Conservation (phyloP, 2,113 vertebrate species). For the Xiphorhynchus elegans region DNA sequence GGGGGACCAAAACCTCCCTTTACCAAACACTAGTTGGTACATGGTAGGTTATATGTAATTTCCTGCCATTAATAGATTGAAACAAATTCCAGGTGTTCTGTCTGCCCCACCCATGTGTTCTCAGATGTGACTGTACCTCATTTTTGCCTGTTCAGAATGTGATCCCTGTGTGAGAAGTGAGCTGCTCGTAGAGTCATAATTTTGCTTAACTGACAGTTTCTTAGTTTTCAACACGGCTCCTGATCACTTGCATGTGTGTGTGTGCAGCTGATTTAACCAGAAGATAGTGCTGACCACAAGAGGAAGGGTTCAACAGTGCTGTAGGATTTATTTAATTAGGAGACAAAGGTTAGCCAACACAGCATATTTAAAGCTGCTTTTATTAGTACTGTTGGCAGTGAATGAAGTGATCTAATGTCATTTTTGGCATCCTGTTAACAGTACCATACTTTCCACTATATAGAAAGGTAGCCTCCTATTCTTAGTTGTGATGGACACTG, state of each 20-base stretch:
- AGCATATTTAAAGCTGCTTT: constrained; percentile 56
- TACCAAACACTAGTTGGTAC: neutral
- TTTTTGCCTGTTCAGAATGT: neutral
- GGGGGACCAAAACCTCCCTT: neutral
- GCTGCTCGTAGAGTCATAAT: neutral
- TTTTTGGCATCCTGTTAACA: constrained; percentile 30
- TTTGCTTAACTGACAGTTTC: constrained; percentile 27
- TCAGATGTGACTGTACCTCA: neutral
- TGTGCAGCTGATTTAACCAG: neutral
- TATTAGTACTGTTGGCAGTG: constrained; percentile 50
- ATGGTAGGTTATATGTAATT: accelerated
- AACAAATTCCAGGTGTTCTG: neutral
- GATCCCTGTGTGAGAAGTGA: neutral
- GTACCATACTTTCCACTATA: constrained; percentile 32
- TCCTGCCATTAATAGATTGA: neutral
- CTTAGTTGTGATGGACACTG: constrained; percentile 43
- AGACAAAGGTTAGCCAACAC: constrained; percentile 51
- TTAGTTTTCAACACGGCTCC: neutral
- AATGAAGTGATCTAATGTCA: constrained; percentile 40
- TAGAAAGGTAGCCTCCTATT: constrained; percentile 55
- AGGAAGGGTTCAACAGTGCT: constrained; percentile 45
- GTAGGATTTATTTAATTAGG: constrained; percentile 60
- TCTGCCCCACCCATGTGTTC: neutral
- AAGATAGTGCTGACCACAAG: constrained; percentile 48
- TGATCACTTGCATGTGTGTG: neutral